phyloP scores from a whole-genome alignment of 2,113 vertebrate genomes.

The Himantopus leucocephalus region DNA sequence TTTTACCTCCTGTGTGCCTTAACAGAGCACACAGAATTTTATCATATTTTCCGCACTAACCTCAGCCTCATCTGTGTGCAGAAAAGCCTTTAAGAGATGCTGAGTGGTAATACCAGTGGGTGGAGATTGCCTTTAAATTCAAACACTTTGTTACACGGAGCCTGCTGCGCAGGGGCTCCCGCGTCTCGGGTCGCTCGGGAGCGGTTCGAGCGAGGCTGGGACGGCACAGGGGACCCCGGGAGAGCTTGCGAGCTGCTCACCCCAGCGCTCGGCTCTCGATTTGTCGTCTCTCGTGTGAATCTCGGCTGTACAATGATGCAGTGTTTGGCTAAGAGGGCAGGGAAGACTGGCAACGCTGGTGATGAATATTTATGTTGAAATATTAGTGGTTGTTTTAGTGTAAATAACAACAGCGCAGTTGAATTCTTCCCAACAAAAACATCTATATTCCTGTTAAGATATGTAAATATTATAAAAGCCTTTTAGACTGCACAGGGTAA shows the following conservation, averaged over 20 bases:
- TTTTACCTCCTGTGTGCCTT: not conserved
- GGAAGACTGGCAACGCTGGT: not conserved
- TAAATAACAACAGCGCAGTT: not conserved
- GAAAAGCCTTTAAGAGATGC: not conserved
- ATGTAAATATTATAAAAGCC: not conserved
- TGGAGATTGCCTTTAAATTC: not conserved
- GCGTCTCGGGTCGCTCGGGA: not conserved
- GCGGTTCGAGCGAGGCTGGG: not conserved
- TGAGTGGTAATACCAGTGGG: too few relatives aligned
- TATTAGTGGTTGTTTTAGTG: not conserved
- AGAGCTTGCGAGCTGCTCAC: fast-evolving
- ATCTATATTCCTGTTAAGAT: not conserved
- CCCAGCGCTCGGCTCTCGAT: not conserved
- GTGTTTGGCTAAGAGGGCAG: not conserved
- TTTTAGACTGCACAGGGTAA: not conserved
- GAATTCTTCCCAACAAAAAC: not conserved
- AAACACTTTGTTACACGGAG: fast-evolving
- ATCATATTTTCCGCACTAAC: not conserved
- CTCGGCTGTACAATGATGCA: fast-evolving
- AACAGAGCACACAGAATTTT: not conserved
- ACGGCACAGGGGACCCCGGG: not conserved
- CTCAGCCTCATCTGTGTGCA: not conserved
- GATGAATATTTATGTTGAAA: not conserved
- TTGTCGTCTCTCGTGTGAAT: not conserved
- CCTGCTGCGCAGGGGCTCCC: too few relatives aligned